Conservation (phyloP, 2,888 invertebrate species). For the Microctonus brassicae region DNA sequence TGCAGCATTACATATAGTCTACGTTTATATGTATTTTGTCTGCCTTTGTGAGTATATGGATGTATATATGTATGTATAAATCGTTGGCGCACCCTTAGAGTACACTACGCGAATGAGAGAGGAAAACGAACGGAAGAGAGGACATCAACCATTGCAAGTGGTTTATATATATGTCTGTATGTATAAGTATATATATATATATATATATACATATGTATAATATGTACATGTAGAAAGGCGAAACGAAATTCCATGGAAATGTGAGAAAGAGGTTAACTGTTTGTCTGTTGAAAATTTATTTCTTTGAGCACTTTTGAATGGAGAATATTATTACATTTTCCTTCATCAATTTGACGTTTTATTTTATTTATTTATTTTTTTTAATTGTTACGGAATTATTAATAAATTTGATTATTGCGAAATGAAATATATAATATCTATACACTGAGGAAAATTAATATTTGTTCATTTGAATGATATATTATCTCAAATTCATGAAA, state of each 20-base stretch:
- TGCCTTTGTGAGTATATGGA: no score
- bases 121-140: constrained; percentile 10
- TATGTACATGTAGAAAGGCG: neutral
- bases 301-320: neutral
- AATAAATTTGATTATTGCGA: no score
- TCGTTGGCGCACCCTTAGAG: no score
- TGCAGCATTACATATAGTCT: constrained; percentile 14
- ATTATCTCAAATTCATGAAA: no score
- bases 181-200: neutral
- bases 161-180: neutral
- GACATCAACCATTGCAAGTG: neutral
- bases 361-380: no score
- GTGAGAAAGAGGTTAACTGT: constrained; percentile 11
- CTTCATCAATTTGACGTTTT: no score
- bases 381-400: no score
- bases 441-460: no score
- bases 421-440: no score
- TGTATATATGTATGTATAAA: no score
- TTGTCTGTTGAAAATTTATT: constrained; percentile 15
- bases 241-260: constrained; percentile 12
- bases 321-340: neutral
- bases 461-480: no score
- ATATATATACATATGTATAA: no score
- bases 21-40: neutral
- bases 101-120: constrained; percentile 12